Evolutionary conservation across 2,797 vertebrate genomes (phyloP).

Genomic region (Semotilus atromaculatus): DNA sequence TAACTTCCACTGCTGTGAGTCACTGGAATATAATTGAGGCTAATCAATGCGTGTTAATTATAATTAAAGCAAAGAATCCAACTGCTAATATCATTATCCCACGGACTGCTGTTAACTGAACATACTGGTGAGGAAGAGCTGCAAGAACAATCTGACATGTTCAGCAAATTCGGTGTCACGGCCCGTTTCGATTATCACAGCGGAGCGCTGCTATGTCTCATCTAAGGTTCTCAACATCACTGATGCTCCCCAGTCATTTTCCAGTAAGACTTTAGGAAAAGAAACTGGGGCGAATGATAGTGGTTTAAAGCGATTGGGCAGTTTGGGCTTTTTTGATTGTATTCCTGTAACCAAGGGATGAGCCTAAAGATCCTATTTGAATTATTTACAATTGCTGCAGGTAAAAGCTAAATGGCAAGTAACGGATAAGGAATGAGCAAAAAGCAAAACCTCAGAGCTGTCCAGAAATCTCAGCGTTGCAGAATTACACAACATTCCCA

Average conservation of each 20-base stretch:
- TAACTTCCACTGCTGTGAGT: constrained; percentile 52
- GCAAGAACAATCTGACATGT: constrained; percentile 37
- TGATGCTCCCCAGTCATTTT: constrained; percentile 43
- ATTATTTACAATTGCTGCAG: constrained; percentile 3
- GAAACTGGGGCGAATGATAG: neutral
- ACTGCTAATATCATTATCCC: constrained; percentile 56
- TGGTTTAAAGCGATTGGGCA: neutral
- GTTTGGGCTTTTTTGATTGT: neutral
- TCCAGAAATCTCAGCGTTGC: neutral
- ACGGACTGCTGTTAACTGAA: constrained; percentile 16
- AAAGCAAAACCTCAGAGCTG: neutral
- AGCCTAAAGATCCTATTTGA: neutral
- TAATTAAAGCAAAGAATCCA: constrained; percentile 58
- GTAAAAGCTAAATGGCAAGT: neutral
- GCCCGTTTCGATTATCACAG: constrained; percentile 55
- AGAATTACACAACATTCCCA: neutral
- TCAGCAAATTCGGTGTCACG: constrained; percentile 45
- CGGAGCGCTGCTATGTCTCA: constrained; percentile 25
- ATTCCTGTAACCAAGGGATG: constrained; percentile 6
- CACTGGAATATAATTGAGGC: constrained; percentile 64
- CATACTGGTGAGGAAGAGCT: neutral
- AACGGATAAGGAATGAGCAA: neutral
- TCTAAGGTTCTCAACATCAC: constrained; percentile 43
- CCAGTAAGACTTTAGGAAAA: constrained; percentile 35
- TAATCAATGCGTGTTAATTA: constrained; percentile 70